Percentiles rank a stretch among this genome's conserved stretches.
Evolutionary conservation across 2,113 vertebrate species (phyloP).

Genomic region (Bubo bubo): DNA sequence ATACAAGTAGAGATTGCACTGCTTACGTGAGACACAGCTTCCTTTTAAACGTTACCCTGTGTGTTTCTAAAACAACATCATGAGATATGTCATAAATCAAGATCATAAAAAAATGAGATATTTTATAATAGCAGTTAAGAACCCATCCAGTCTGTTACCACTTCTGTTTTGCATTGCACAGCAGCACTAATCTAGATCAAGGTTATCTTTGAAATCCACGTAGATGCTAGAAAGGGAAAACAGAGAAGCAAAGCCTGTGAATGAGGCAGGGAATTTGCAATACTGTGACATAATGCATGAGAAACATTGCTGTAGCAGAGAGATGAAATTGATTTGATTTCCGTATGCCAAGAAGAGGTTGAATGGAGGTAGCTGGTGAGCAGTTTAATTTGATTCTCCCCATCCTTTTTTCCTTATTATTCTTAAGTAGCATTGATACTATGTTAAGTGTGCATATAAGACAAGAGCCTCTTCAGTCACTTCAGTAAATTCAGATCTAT

Average conservation of each 20-base stretch:
- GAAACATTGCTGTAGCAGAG: not conserved
- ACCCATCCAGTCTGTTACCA: not conserved
- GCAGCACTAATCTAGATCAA: not conserved
- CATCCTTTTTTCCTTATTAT: not conserved
- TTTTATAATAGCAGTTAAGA: not conserved
- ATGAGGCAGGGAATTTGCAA: not conserved
- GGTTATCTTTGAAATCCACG: not conserved
- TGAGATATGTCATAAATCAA: not conserved
- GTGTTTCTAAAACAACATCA: not conserved
- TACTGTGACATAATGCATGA: not conserved
- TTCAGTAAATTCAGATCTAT: not conserved
- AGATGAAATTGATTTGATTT: not conserved
- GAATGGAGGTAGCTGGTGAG: not conserved
- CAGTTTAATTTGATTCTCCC: not conserved
- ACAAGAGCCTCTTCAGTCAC: not conserved
- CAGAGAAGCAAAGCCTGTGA: not conserved
- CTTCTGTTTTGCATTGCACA: not conserved
- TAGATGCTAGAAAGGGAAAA: not conserved
- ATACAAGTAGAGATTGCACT: not conserved
- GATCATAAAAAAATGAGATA: not conserved
- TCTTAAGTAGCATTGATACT: not conserved
- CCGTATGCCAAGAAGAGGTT: not conserved
- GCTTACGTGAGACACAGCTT: not conserved
- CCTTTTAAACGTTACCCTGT: not conserved
- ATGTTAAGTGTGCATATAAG: not conserved